A percentile compares a stretch with the other conserved stretches of the same genome.
Evolutionary conservation across 2,797 vertebrate species (phyloP).

Genomic region (Arnoldichthys spilopterus): DNA sequence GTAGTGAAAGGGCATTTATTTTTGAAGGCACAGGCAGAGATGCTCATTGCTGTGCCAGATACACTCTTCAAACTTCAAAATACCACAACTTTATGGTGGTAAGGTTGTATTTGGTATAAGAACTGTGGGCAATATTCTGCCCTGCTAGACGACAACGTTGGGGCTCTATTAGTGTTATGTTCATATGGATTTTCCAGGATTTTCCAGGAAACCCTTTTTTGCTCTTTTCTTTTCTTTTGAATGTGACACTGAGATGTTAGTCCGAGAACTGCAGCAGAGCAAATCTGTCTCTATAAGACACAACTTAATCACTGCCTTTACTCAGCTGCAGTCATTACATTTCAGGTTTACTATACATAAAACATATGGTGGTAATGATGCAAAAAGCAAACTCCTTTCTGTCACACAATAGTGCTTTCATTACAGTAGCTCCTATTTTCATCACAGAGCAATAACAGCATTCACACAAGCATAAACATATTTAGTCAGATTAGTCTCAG

Average conservation of each 20-base stretch:
- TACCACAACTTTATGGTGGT: background rate
- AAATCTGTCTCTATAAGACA: conserved; percentile 5
- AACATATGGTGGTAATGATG: background rate
- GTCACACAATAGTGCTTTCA: background rate
- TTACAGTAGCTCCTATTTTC: background rate
- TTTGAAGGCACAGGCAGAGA: conserved; percentile 6
- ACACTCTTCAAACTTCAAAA: conserved; percentile 7
- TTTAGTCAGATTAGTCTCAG: background rate
- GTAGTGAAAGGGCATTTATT: conserved; percentile 10
- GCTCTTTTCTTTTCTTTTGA: background rate
- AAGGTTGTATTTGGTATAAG: background rate
- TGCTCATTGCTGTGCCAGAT: background rate
- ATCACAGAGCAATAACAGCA: background rate
- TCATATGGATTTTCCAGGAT: conserved; percentile 26
- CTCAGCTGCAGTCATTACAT: conserved; percentile 13
- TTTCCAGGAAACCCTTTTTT: background rate
- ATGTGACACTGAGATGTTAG: background rate
- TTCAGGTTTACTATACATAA: background rate
- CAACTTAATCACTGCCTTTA: conserved; percentile 13
- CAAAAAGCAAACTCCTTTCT: background rate
- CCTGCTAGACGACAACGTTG: background rate
- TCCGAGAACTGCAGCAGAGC: conserved; percentile 35
- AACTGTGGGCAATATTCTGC: background rate
- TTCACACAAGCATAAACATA: background rate
- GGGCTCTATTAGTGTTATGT: background rate